A percentile compares a stretch with the other conserved stretches of the same genome.
Conservation (phyloP, 2,113 vertebrate genomes). For the Fulmarus glacialis region DNA sequence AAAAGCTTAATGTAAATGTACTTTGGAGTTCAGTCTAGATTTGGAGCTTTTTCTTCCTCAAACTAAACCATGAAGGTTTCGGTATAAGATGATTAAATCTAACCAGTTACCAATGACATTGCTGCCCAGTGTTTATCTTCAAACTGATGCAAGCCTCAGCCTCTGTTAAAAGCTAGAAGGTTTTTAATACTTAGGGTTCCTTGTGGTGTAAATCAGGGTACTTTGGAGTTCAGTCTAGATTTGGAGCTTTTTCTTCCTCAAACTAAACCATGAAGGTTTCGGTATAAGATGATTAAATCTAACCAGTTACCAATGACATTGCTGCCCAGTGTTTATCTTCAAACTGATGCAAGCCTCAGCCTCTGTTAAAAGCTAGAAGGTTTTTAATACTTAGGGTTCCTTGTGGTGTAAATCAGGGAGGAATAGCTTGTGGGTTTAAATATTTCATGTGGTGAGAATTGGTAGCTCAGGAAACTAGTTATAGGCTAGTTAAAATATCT, state of each 20-base stretch:
- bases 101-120: not conserved
- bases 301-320: not conserved
- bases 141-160: not conserved
- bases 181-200: not conserved
- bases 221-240: conserved; percentile 13
- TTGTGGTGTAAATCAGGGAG: not conserved
- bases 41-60: conserved; percentile 13
- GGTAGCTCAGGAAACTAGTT: not conserved
- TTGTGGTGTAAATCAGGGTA: not conserved
- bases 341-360: not conserved
- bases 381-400: not conserved
- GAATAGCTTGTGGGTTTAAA: not conserved
- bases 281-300: not conserved
- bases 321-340: not conserved
- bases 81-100: not conserved
- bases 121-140: not conserved
- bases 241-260: conserved; percentile 13
- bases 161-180: not conserved
- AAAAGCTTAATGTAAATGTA: conserved; percentile 28
- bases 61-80: not conserved
- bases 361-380: not conserved
- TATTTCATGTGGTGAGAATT: not conserved
- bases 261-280: not conserved
- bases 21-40: conserved; percentile 13
- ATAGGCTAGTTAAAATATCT: not conserved